Base-by-base conservation (phyloP, 1,140 invertebrate species). In the Magallana ariakensis region DNA sequence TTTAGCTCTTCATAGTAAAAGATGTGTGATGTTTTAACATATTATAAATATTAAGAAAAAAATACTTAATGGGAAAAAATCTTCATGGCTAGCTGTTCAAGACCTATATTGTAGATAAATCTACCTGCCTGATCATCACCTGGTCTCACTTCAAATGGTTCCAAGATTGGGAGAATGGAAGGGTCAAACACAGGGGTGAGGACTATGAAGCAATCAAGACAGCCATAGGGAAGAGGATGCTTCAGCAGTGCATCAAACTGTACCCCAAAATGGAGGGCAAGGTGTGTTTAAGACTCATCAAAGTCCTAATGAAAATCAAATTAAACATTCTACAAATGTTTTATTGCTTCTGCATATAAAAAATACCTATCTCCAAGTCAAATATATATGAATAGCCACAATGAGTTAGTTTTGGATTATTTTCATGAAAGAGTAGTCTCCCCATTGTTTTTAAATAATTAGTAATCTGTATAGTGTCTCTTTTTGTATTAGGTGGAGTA, bases 171-270 rank as follows among this genome's bases (percentile, higher is more conserved):
- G 89, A 95, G 86, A 86, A 92, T 26, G 91, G 92, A 16, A 90
- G 89, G 19, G 90, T 94, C 3, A 94, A 93, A 88, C 93, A 95
- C 70, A 90, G 95, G 10, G 94, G 95, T 9, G 94, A 94, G 60
- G 94, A 94, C 9, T 95, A 95, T 87, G 93, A 95, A 22, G 85
- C 80, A 10, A 57, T 95, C 46, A 95, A 95, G 90, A 92, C 92
- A 26, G 88, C 84, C 4, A 90, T 95, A 55, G 94, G 93, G 1
- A 75, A 91, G 53, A 92, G 94, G 85, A 93, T 95, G 89, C 94
- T 94, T 89, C 88, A 93, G 46, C 93, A 94, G 83, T 91, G 91
- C 80, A 88, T 90, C 55, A 82, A 91, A 5, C 87, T 95, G 10
- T 95, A 92, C 88, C 95, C 95, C 53, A 90, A 94, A 60, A 83